These are phyloP conservation scores for Lamprologus callipterus DNA, from an alignment of 2,113 vertebrate genomes.

Conservation along the genomic window DNA sequence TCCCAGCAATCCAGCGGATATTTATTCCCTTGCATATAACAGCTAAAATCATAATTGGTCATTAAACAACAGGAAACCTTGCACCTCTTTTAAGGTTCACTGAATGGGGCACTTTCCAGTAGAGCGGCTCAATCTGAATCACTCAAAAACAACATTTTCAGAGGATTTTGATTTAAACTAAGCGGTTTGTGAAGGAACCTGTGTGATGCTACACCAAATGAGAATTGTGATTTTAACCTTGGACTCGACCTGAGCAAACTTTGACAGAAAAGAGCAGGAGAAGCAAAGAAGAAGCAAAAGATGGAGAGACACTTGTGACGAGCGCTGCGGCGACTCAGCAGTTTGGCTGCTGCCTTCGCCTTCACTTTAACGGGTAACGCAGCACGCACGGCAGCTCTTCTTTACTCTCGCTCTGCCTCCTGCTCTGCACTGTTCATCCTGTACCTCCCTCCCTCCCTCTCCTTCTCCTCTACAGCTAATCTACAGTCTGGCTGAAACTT, in stretches of 20 bases:
- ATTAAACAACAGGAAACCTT: background rate
- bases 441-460: background rate
- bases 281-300: background rate
- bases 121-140: background rate
- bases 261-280: background rate
- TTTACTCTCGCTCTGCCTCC: background rate
- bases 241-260: background rate
- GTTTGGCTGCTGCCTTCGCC: slow-evolving; percentile 16
- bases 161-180: background rate
- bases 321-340: slow-evolving; percentile 34
- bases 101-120: background rate
- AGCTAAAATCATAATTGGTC: background rate
- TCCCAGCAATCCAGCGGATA: background rate
- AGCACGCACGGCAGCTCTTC: background rate
- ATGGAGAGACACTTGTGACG: background rate
- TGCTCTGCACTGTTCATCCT: background rate
- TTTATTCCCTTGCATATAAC: background rate
- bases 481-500: slow-evolving; percentile 43
- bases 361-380: background rate
- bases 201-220: background rate
- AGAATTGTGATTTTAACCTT: background rate
- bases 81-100: background rate
- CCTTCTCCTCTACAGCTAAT: slow-evolving; percentile 5
- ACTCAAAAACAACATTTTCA: background rate
- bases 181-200: background rate